Base-by-base conservation (phyloP, 2,888 invertebrate species). In the Sarcophaga rosellei region DNA sequence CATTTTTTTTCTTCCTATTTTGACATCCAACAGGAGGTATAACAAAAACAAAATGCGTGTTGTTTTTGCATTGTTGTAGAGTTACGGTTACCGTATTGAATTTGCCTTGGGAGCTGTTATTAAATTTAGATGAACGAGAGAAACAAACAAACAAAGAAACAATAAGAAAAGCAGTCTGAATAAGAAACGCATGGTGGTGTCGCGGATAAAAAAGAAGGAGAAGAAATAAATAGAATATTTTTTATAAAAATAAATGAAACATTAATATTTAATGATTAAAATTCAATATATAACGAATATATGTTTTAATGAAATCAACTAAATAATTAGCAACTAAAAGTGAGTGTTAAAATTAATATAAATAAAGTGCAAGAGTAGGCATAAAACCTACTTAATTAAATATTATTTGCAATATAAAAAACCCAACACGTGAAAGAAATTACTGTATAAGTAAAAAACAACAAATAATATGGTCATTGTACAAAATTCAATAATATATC, bases 181-280 rank as follows among this genome's bases (percentile, higher is more conserved):
- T n/a, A 45, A 25, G n/a, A 25, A 73, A 68, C 83, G 73, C 57
- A 45, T 68, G 82, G 82, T 68, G 82, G 82, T 83, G 53, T 53
- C 23, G 65, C 53, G 68, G 35, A 57, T 21, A 23, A 68, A 68
- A 44, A 45, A 53, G 17, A 53, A 53, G 17, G 12, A 53, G 53
- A 53, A 53, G 15, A 4, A 53, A 4, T 15, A 53, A 20, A 57
- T n/a, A 68, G 44, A 21, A 73, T 73, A 57, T 63, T 73, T 83
- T 73, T 68, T 68, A 73, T 78, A 83, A 83, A 78, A 78, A 65
- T 72, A 70, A 61, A 70, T 57, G 4, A 61, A 66, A 59, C 63
- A 72, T 77, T 77, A 72, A 77, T 77, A 83, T 73, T 73, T 68
- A 73, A 77, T 73, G 44, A 72, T 15, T 47, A 63, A 61, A 57